Base-by-base conservation (phyloP, 2,797 vertebrate genomes). In the Eulemur albifrons region DNA sequence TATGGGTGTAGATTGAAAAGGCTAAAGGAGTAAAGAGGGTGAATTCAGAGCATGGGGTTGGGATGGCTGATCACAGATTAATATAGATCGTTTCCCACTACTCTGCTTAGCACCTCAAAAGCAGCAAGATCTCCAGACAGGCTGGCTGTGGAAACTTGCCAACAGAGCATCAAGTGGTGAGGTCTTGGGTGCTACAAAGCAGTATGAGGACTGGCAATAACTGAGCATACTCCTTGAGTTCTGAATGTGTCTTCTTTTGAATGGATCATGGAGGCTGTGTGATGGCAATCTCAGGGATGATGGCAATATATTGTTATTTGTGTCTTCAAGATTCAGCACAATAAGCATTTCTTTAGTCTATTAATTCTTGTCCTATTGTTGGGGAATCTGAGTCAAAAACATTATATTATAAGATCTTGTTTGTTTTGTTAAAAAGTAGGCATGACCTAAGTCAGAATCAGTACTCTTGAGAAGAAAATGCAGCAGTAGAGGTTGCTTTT, bases 221-320 rank as follows among this genome's bases (percentile, higher is more conserved):
- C 4, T 14, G 20, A 14, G 20, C 12, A 52, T 4, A 21, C 10
- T 0, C 21, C 25, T 52, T 15, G 43, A 40, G 12, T 27, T 57
- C 17, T 40, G 9, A 67, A 18, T 35, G 12, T 48, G 9, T 45
- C 54, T 65, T 15, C 15, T 69, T 61, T 69, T 14, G 18, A 52
- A 14, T 63, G 43, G 15, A 20, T 23, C 15, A 4, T 30, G 23
- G 30, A 57, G 10, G 15, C 14, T 14, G 18, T 23, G 11, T 14
- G 8, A 52, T 69, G 30, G 23, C 9, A 8, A 52, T 38, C 5
- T n/a, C 15, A 13, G 30, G 18, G 7, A 23, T 35, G 40, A 30
- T 0, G 13, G 4, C 4, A 21, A 32, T 61, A 43, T 1, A 38
- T 15, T 3, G 57, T 52, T 3, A n/a, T 11, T 40, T 48, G 2